Conservation (phyloP, 1,140 invertebrate genomes). For the Drosophila leontia region DNA sequence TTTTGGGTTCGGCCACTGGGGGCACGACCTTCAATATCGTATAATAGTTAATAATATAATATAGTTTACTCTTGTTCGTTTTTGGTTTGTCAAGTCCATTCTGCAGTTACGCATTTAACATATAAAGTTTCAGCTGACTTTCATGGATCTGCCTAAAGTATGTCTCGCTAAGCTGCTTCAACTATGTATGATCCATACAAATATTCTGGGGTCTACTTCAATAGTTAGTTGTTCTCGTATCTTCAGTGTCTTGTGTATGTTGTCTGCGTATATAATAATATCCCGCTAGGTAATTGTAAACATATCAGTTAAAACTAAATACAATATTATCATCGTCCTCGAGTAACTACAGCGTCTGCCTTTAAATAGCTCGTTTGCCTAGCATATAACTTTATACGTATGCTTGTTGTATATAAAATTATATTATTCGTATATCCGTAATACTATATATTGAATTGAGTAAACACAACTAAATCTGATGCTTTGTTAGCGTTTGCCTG, state of each 20-base stretch:
- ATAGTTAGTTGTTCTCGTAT: slow-evolving; percentile 52
- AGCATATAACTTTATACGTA: slow-evolving; percentile 61
- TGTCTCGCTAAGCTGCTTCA: slow-evolving; percentile 57
- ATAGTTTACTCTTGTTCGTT: slow-evolving; percentile 51
- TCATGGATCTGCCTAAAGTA: slow-evolving; percentile 39
- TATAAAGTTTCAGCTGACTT: slow-evolving; percentile 70
- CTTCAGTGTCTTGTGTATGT: slow-evolving; percentile 37
- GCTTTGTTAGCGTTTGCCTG: slow-evolving; percentile 53
- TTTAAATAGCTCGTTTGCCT: slow-evolving; percentile 68
- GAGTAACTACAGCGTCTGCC: slow-evolving; percentile 80
- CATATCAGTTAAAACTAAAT: slow-evolving; percentile 70
- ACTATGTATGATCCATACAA: slow-evolving; percentile 64
- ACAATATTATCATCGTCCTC: slow-evolving; percentile 69
- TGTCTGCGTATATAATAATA: slow-evolving; percentile 80
- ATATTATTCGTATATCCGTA: slow-evolving; percentile 61
- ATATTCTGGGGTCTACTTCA: slow-evolving; percentile 53
- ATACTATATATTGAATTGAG: slow-evolving; percentile 50
- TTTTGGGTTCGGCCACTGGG: slow-evolving; percentile 10
- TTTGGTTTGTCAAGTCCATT: slow-evolving; percentile 66
- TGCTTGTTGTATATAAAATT: slow-evolving; percentile 73
- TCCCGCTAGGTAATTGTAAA: slow-evolving; percentile 67
- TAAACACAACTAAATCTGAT: slow-evolving; percentile 58
- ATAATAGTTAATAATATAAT: slow-evolving; percentile 58
- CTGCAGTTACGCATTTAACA: slow-evolving; percentile 60
- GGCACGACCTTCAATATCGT: slow-evolving; percentile 35